A percentile compares a stretch with the other conserved stretches of the same genome.
phyloP scores from a whole-genome alignment of 2,888 invertebrate species.

The Tinea semifulvella region DNA sequence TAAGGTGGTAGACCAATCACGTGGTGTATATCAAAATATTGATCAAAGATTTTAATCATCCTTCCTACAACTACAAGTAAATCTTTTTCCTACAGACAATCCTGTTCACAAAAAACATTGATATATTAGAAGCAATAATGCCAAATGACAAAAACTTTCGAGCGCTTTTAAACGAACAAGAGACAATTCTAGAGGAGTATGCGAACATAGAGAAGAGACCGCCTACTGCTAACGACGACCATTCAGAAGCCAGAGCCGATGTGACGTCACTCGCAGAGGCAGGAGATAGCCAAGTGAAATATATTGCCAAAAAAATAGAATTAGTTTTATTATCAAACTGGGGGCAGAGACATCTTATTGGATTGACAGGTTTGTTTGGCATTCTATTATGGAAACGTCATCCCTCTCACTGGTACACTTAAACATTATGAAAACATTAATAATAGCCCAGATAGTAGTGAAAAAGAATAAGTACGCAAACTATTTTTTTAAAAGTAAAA shows the following conservation, averaged over 20 bases:
- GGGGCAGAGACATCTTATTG: constrained; percentile 69
- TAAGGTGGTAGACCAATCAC: too few relatives aligned
- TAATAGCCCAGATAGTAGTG: too few relatives aligned
- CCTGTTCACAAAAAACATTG: constrained; percentile 80
- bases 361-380: constrained; percentile 61
- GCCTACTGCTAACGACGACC: constrained; percentile 62
- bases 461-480: too few relatives aligned
- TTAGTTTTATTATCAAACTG: constrained; percentile 70
- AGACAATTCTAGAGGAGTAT: constrained; percentile 29
- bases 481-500: too few relatives aligned
- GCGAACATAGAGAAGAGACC: constrained; percentile 60
- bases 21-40: too few relatives aligned
- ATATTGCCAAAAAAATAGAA: constrained; percentile 51
- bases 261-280: constrained; percentile 20
- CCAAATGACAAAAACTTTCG: constrained; percentile 49
- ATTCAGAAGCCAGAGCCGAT: constrained; percentile 21
- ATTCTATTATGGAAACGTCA: too few relatives aligned
- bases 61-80: too few relatives aligned
- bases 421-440: too few relatives aligned
- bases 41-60: too few relatives aligned
- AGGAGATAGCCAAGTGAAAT: constrained; percentile 34
- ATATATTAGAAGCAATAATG: constrained; percentile 68
- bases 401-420: too few relatives aligned
- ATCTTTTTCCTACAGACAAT: constrained; percentile 87
- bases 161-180: constrained; percentile 47